phyloP scores from a whole-genome alignment of 2,797 vertebrate genomes.

The Hyperoplus immaculatus region DNA sequence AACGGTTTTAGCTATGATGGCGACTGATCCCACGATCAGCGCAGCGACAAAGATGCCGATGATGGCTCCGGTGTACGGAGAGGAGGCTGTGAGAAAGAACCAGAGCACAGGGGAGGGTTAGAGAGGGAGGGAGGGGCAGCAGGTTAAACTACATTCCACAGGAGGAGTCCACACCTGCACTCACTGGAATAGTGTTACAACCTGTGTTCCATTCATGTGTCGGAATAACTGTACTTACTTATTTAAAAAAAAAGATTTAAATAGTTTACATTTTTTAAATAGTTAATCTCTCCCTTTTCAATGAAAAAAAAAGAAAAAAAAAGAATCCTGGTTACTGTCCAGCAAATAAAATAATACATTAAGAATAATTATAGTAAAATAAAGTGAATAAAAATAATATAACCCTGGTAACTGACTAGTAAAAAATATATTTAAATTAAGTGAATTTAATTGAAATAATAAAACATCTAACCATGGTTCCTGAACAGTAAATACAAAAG shows the following conservation, averaged over 20 bases:
- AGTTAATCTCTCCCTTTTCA: no score
- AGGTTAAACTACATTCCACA: constrained; percentile 73
- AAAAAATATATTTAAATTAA: no score
- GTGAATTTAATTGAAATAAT: no score
- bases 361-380: no score
- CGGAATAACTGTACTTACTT: neutral
- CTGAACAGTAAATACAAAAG: no score
- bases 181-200: constrained; percentile 16
- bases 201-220: neutral
- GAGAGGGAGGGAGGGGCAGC: constrained; percentile 43
- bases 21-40: constrained; percentile 74
- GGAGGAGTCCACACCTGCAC: constrained; percentile 28
- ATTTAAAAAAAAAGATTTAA: no score
- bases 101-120: neutral
- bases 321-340: no score
- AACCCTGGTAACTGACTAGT: no score
- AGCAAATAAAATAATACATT: no score
- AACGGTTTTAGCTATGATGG: constrained; percentile 64
- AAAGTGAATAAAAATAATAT: no score
- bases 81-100: constrained; percentile 64
- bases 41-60: constrained; percentile 82
- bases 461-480: no score
- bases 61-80: constrained; percentile 73
- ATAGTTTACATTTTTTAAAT: neutral
- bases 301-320: no score